These are phyloP conservation scores for Drosophila oshimai DNA, from an alignment of 1,140 invertebrate species.

Conservation along the genomic window DNA sequence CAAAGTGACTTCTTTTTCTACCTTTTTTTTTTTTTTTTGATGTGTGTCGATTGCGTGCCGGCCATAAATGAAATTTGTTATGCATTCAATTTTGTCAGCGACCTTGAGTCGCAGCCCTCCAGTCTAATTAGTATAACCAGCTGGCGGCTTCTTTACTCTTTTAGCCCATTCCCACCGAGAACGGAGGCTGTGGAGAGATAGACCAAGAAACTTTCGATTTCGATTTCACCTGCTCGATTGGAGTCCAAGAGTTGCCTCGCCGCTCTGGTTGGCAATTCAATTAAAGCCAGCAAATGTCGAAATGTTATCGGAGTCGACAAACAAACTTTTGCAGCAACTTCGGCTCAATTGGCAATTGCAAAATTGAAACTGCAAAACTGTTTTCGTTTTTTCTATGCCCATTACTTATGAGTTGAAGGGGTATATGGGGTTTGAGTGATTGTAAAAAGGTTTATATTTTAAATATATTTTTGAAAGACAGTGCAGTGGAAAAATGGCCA, in stretches of 20 bases:
- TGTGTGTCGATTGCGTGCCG: conserved; percentile 28
- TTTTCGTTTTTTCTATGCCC: conserved; percentile 12
- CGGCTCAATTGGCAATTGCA: conserved; percentile 53
- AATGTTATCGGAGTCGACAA: conserved; percentile 61
- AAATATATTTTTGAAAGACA: not conserved
- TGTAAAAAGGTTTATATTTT: not conserved
- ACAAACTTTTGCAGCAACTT: conserved; percentile 33
- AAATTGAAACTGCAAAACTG: conserved; percentile 45
- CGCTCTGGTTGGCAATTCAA: conserved; percentile 41
- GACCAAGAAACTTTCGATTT: conserved; percentile 14
- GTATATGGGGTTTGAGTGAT: not conserved
- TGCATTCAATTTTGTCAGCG: conserved; percentile 52
- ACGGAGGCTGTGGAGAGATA: not conserved
- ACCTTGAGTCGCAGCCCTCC: conserved; percentile 30
- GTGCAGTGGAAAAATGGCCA: no score
- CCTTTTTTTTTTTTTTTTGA: conserved; percentile 6
- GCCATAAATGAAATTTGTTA: conserved; percentile 62
- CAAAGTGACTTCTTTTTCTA: conserved; percentile 39
- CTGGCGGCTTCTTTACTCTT: not conserved
- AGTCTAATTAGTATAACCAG: conserved; percentile 34
- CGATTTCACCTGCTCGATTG: conserved; percentile 39
- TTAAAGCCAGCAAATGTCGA: conserved; percentile 53
- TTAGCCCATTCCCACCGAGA: conserved; percentile 9
- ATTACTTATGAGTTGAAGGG: not conserved
- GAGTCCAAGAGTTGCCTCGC: not conserved